These are phyloP conservation scores for Pentamera pediparva DNA, from an alignment of 53 echinoderm and acorn worm genomes.

Conservation along the genomic window DNA sequence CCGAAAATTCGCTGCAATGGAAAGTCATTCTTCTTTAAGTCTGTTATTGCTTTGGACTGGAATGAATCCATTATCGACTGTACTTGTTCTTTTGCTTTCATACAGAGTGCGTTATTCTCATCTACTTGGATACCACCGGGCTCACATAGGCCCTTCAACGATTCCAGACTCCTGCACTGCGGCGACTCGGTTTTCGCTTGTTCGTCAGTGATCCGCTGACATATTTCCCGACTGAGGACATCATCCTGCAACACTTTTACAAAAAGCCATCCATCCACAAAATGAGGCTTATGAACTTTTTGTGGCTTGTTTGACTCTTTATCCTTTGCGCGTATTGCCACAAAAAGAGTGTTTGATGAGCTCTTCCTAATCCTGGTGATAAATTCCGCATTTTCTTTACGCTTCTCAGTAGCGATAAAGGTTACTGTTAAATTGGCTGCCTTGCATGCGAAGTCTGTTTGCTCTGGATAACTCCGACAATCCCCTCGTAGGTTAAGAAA, in stretches of 20 bases:
- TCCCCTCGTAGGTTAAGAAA: conserved; percentile 12
- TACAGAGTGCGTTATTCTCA: not conserved
- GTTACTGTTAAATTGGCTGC: conserved; percentile 1
- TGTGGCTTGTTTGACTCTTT: not conserved
- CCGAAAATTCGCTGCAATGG: not conserved
- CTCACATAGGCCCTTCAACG: not conserved
- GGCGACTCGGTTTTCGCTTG: not conserved
- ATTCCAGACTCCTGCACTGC: not conserved
- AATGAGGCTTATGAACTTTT: conserved; percentile 2
- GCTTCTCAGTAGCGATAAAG: not conserved
- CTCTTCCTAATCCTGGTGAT: not conserved
- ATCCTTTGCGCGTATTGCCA: not conserved
- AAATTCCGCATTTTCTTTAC: not conserved
- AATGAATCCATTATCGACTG: not conserved
- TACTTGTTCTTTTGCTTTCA: not conserved
- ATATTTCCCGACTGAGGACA: not conserved
- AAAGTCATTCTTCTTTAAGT: not conserved
- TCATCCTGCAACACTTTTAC: conserved; percentile 5
- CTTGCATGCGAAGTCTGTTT: conserved; percentile 8
- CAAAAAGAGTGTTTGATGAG: not conserved
- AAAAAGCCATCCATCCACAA: conserved; percentile 11
- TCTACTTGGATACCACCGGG: not conserved
- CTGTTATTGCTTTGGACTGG: not conserved
- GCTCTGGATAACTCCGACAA: not conserved
- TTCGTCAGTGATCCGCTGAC: not conserved